These are phyloP conservation scores for Leptinotarsa undecemlineata DNA, from an alignment of 1,140 invertebrate genomes.

Conservation along the genomic window DNA sequence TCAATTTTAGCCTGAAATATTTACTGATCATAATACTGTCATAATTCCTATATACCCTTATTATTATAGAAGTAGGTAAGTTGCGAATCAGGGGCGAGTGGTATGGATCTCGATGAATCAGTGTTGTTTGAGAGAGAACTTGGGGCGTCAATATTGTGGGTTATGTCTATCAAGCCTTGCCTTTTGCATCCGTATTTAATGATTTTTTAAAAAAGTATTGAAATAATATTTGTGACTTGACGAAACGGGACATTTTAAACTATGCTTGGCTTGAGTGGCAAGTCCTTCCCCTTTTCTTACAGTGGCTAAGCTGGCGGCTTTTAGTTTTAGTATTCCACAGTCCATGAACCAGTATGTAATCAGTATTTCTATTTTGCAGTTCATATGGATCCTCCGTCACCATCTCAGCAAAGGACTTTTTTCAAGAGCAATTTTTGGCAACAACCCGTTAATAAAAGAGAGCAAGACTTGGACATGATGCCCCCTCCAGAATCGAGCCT, in stretches of 20 bases:
- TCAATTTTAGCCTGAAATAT: conserved; percentile 6
- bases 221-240: too few relatives aligned
- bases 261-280: conserved; percentile 52
- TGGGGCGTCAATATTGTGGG: conserved; percentile 52
- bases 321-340: conserved; percentile 44
- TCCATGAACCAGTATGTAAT: conserved; percentile 43
- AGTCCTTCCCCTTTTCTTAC: conserved; percentile 51
- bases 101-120: conserved; percentile 6
- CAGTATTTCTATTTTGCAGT: conserved; percentile 53
- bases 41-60: conserved; percentile 42
- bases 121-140: conserved; percentile 30
- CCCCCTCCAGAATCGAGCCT: conserved; percentile 62
- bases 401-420: conserved; percentile 43
- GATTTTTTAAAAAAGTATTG: too few relatives aligned
- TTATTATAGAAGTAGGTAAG: conserved; percentile 36
- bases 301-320: conserved; percentile 54
- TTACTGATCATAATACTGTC: conserved; percentile 44
- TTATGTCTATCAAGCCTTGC: conserved; percentile 53
- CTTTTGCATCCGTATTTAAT: conserved; percentile 6
- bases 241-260: background rate
- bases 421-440: conserved; percentile 55
- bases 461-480: conserved; percentile 63
- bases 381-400: conserved; percentile 40
- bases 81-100: conserved; percentile 36
- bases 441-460: conserved; percentile 50